Evolutionary conservation across 2,113 vertebrate genomes (phyloP).

Genomic region (Notothenia coriiceps): DNA sequence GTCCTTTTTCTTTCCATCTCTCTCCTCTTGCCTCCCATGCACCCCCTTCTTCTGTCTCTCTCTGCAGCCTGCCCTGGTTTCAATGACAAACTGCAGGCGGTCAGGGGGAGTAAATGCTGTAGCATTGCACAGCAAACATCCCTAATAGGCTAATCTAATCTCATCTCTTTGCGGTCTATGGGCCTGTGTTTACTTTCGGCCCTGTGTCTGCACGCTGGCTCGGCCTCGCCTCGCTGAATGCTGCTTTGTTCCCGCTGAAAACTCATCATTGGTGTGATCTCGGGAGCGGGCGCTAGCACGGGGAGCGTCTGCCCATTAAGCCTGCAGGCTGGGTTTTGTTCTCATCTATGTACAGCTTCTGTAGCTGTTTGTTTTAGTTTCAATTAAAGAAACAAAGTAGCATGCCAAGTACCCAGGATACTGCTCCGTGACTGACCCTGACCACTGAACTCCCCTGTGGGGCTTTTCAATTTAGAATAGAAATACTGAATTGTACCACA

Average conservation of each 20-base stretch:
- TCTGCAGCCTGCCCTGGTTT: constrained; percentile 40
- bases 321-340: constrained; percentile 44
- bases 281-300: constrained; percentile 57
- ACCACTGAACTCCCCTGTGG: background rate
- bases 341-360: constrained; percentile 5
- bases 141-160: constrained; percentile 82
- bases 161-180: constrained; percentile 78
- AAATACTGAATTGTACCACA: background rate
- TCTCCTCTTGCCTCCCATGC: background rate
- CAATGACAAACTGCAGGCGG: constrained; percentile 61
- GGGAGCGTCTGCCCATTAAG: constrained; percentile 48
- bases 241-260: constrained; percentile 69
- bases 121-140: constrained; percentile 80
- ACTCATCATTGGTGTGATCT: constrained; percentile 71
- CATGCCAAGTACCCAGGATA: background rate
- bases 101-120: constrained; percentile 62
- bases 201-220: constrained; percentile 73
- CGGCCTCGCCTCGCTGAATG: constrained; percentile 70
- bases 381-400: constrained; percentile 4
- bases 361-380: constrained; percentile 21
- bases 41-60: constrained; percentile 18
- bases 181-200: constrained; percentile 79
- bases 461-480: background rate
- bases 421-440: background rate
- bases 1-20: background rate